Evolutionary conservation across 2,797 vertebrate species (phyloP), one percentile per base, ranked within the genome.

Genomic region (Sebastes oblongus): DNA sequence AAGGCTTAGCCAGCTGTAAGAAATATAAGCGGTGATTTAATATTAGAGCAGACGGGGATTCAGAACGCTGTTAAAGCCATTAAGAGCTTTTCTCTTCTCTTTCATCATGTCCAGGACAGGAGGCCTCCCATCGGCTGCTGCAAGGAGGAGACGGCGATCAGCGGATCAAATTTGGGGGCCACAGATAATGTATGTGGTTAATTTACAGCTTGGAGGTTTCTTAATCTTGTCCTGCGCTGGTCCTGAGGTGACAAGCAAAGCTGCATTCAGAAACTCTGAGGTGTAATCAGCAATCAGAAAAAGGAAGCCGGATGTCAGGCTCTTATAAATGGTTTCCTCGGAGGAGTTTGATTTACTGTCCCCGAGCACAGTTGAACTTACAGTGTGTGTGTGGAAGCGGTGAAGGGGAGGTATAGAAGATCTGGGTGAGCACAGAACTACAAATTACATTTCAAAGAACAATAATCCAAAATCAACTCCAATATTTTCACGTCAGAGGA

Each of bases 201-300:
- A 94, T 94, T 92, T 94, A 94, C 86, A 92, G 84, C 91, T 92
- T 14, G 25, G 86, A 88, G 85, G 86, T 86, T 92, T 88, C 72
- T 90, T 80, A 84, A 90, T 88, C 81, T 90, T 79, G 83, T 84
- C 88, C 78, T 70, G 79, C n/a, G 46, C 78, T 65, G 66, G 67
- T 85, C 83, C 73, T 75, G 83, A 83, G 89, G 87, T 89, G 91
- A 90, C 81, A 42, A 39, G 84, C 67, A 72, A 75, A 70, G 90
- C 81, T 78, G 73, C 80, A 52, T 85, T 91, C 81, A 92, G 78
- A 89, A 91, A 91, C 88, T 88, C 87, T n/a, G 79, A 93, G 91
- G 90, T 91, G 91, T 92, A 94, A 94, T 95, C 92, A 92, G 89
- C 89, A 91, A 93, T 93, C 90, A 93, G 83, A 92, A 91, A 92